A percentile compares a stretch with the other conserved stretches of the same genome.
Evolutionary conservation across 2,888 invertebrate genomes (phyloP).

Genomic region (Acholoe squamosa): DNA sequence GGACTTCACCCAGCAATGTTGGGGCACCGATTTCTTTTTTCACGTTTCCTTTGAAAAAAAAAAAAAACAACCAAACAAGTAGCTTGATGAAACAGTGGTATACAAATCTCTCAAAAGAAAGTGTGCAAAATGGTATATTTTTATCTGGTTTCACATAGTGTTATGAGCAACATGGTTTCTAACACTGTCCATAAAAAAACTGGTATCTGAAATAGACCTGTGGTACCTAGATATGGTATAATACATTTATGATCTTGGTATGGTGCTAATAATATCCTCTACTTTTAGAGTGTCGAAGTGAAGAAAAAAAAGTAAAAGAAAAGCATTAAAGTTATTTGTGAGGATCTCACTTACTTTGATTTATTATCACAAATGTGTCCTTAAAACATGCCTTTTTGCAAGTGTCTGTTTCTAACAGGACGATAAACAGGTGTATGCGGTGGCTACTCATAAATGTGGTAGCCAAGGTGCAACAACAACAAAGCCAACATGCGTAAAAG

Average conservation of each 20-base stretch:
- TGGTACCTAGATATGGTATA: background rate
- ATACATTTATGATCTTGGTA: background rate
- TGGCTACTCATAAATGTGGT: slow-evolving; percentile 39
- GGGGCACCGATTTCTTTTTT: slow-evolving; percentile 7
- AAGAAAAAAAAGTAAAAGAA: slow-evolving; percentile 11
- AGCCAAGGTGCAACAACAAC: slow-evolving; percentile 47
- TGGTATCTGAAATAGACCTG: slow-evolving; percentile 3
- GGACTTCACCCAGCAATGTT: slow-evolving; percentile 54
- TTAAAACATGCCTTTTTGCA: slow-evolving; percentile 61
- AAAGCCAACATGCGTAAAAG: slow-evolving; percentile 50
- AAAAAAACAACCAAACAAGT: background rate
- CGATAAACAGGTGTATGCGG: slow-evolving; percentile 53
- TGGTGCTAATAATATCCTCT: background rate
- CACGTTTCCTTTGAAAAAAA: background rate
- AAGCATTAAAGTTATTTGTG: slow-evolving; percentile 35
- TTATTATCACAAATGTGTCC: slow-evolving; percentile 38
- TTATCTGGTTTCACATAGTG: slow-evolving; percentile 2
- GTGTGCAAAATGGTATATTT: background rate
- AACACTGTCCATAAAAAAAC: slow-evolving; percentile 9
- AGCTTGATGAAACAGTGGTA: background rate
- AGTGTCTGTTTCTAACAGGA: slow-evolving; percentile 63
- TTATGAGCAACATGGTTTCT: background rate
- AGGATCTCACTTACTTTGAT: slow-evolving; percentile 39
- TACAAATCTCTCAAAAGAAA: background rate
- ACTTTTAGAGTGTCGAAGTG: background rate